Evolutionary conservation across 1,140 invertebrate species (phyloP), one percentile per base, ranked within the genome.

Genomic region (Leptinotarsa defecta): DNA sequence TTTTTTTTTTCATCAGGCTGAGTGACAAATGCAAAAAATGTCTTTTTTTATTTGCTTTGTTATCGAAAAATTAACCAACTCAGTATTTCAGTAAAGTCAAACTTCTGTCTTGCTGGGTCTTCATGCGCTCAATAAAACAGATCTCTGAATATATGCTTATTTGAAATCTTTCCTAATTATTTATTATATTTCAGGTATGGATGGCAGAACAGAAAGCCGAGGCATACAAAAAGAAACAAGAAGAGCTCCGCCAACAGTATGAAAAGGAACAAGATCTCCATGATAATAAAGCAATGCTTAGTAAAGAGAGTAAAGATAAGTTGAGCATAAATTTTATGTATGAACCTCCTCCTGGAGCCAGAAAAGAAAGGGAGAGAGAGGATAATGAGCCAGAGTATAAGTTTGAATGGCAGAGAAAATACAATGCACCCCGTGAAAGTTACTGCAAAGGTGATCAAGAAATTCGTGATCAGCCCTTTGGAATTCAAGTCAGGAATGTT

Each of bases 321-420:
- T 86, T 99, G n/a, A 98, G 97, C 78, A 91, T 99, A 57, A 15
- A 97, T 87, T 99, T 99, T 84, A 98, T 99, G 96, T 99, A 99
- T 87, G 98, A 99, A 87, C 96, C 98, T n/a, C 98, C 98, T 74
- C 96, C 97, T 48, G 98, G 98, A 63, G 94, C 95, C 13, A 95
- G 95, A 82, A 96, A 95, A 84, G 94, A 95, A 86, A 87, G 93
- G 63, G 94, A 97, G 87, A 93, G 95, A 84, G 94, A 95, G 86
- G 96, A 97, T 76, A 94, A 95, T 83, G 96, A 98, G 85, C 95
- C 95, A 27, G 98, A 99, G 84, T 98, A 95, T 81, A 99, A 99
- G 86, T 99, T 99, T 89, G 98, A 99, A 85, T 99, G 98, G 98
- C 98, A 99, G 87, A 88, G 98, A 67, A 99, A 99, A 86, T 99